Evolutionary conservation across 2,888 invertebrate species (phyloP), one percentile per base, ranked within the genome.

Genomic region (Mycogona germanica): DNA sequence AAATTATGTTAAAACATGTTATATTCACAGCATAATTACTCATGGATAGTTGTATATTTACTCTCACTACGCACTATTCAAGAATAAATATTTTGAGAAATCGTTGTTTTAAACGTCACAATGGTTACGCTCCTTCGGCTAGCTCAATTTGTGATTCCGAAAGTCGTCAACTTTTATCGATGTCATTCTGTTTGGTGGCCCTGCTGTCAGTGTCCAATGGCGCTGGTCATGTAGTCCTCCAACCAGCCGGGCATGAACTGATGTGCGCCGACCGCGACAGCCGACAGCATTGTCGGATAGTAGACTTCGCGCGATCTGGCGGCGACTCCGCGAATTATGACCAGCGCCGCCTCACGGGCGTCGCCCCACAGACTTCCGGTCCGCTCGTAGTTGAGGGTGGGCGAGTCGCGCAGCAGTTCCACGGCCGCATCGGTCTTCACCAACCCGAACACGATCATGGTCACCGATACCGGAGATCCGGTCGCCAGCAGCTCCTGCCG

Each of bases 401-500:
- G n/a, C n/a, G n/a, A n/a, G 12, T n/a, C 26, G 2, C 41, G 9
- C n/a, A 17, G 25, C 4, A n/a, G 14, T 17, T 25, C 23, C 26
- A 41, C 41, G 40, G 28, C 53, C 7, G 17, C 30, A 35, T 53
- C 47, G 9, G 45, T 44, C 26, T 26, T 40, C 19, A 47, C 47
- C 5, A 38, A 28, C 2, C 53, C 47, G 14, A 53, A 26, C 5
- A 53, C 47, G 21, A 26, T 25, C 23, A 53, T n/a, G 3, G 52
- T 52, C 9, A 52, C 52, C 9, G 52, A 52, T 4, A 52, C 44
- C 35, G 26, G 44, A 2, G 35, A 30, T 14, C 3, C 30, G 6
- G 14, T 29, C 21, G 25, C 9, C 25, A 26, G 26, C 29, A 52
- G 17, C 9, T 52, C 52, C 45, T 52, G 52, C 5, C 52, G 42